Evolutionary conservation across 2,888 invertebrate species (phyloP).

Genomic region (Philopedon plagiatum): DNA sequence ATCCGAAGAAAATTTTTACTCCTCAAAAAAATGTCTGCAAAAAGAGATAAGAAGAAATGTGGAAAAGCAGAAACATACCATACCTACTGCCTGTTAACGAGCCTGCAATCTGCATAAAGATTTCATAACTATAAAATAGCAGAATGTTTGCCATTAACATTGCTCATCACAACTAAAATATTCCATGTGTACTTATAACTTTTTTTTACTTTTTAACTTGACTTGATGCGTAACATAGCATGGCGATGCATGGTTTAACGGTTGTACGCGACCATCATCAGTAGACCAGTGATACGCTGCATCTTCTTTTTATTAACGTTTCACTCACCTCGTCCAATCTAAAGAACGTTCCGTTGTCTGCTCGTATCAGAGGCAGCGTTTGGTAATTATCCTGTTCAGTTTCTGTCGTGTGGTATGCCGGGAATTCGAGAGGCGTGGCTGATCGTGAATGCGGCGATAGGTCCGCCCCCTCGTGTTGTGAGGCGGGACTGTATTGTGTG

Average conservation of each 20-base stretch:
- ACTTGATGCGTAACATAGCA: not conserved
- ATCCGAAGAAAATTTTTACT: too few species aligned
- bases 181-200: too few species aligned
- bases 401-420: constrained; percentile 59
- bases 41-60: too few species aligned
- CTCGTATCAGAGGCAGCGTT: constrained; percentile 58
- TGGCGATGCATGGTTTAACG: not conserved
- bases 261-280: not conserved
- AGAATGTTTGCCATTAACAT: too few species aligned
- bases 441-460: constrained; percentile 66
- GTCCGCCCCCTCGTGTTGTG: constrained; percentile 64
- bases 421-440: constrained; percentile 63
- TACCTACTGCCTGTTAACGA: too few species aligned
- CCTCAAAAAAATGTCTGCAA: too few species aligned
- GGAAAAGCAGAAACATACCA: too few species aligned
- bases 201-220: too few species aligned
- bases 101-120: too few species aligned
- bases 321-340: constrained; percentile 62
- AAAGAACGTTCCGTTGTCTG: constrained; percentile 60
- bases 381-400: constrained; percentile 60
- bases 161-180: too few species aligned
- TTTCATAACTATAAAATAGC: too few species aligned
- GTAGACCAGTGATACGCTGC: constrained; percentile 4
- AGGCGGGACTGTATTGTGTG: constrained; percentile 64
- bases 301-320: constrained; percentile 17